Base-by-base conservation (phyloP, 2,888 invertebrate genomes). In the Ormyrus pomaceus region DNA sequence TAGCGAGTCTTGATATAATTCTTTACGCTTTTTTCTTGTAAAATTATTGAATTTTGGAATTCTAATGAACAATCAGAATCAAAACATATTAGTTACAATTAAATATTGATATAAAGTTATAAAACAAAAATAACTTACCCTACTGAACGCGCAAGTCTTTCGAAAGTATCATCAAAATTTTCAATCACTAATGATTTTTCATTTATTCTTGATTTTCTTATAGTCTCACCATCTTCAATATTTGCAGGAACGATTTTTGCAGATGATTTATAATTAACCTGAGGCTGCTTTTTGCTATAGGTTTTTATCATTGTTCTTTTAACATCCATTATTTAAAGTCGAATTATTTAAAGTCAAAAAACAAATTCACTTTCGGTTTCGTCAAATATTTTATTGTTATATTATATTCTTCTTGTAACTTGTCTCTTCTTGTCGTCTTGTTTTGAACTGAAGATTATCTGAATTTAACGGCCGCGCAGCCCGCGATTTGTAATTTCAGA, bases 131-230 rank as follows among this genome's bases (percentile, higher is more conserved):
- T 53, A 79, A 84, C 83, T 76, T 85, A 88, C 89, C 75, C 82
- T 19, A 82, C 82, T 50, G 80, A 83, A 81, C 79, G 86, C 8
- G 80, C 81, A 11, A 89, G 53, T 74, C 83, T 86, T 77, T 89
- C 89, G 62, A 89, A 89, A 6, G 88, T 87, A 13, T 88, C 87
- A 2, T 89, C 87, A 45, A 88, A 87, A 1, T 83, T 82, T 79
- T 86, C 85, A 55, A 82, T 68, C 10, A 74, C 72, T 8, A 83
- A n/a, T 8, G 84, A 85, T 11, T 80, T 64, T 45, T 85, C 78
- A 13, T 77, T 72, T 13, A 79, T 62, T 9, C 59, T 64, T 11
- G 82, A 81, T 61, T 79, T 76, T 46, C 82, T 70, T 4, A 79
- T 34, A 34, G 1, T 34, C 34, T 34, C 34, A 34, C 4, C 73